phyloP scores from a whole-genome alignment of 2,888 invertebrate species.

The Crioceris asparagi region DNA sequence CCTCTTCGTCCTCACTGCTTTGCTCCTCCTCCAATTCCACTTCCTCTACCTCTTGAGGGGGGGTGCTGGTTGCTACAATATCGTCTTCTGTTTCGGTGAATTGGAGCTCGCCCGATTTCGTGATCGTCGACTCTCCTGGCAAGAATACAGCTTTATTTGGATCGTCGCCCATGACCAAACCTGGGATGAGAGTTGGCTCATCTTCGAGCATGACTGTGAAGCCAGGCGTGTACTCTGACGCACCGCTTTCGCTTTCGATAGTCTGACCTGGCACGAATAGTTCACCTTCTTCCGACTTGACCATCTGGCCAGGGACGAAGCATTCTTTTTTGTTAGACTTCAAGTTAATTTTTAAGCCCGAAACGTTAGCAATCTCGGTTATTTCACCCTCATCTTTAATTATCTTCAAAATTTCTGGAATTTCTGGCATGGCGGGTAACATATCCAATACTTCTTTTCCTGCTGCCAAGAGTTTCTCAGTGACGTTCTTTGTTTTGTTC shows the following conservation, averaged over 20 bases:
- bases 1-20: conserved; percentile 27
- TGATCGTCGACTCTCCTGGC: conserved; percentile 36
- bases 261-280: conserved; percentile 59
- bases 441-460: conserved; percentile 43
- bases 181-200: conserved; percentile 70
- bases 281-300: conserved; percentile 46
- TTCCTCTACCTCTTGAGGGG: conserved; percentile 23
- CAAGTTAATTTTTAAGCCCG: conserved; percentile 43
- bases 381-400: conserved; percentile 49
- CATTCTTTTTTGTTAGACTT: conserved; percentile 50
- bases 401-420: conserved; percentile 50
- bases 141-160: conserved; percentile 38
- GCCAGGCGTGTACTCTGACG: conserved; percentile 64
- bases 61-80: conserved; percentile 33
- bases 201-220: conserved; percentile 68
- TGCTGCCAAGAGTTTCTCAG: conserved; percentile 47
- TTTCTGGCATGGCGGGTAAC: conserved; percentile 51
- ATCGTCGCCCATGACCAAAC: conserved; percentile 60
- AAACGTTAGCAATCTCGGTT: conserved; percentile 49
- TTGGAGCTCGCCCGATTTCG: conserved; percentile 34
- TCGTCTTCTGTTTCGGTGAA: conserved; percentile 35
- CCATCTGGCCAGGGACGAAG: conserved; percentile 69
- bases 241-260: conserved; percentile 58
- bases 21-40: conserved; percentile 28
- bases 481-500: conserved; percentile 48